phyloP scores from a whole-genome alignment of 2,888 invertebrate species.

The Adelphocoris suturalis region DNA sequence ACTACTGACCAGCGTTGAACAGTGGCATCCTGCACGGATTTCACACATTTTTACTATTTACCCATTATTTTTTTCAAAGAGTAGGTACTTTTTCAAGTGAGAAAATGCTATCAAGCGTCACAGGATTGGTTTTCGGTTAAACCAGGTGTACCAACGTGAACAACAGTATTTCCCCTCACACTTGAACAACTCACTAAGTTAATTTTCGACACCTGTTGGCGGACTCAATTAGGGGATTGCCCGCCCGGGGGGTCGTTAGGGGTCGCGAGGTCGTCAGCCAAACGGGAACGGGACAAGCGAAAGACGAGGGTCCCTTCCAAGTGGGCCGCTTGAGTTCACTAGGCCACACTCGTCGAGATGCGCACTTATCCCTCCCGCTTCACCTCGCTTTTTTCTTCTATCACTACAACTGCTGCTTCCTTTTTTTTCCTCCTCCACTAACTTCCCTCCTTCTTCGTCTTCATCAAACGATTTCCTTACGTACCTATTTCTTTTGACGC shows the following conservation, averaged over 20 bases:
- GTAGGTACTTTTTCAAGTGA: too few species aligned
- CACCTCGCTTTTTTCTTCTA: neutral
- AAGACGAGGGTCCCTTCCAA: constrained; percentile 28
- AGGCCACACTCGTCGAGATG: constrained; percentile 54
- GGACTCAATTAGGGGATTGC: constrained; percentile 17
- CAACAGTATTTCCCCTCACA: too few species aligned
- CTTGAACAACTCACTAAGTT: too few species aligned
- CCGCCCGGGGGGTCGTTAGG: constrained; percentile 29
- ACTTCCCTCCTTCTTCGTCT: constrained; percentile 26
- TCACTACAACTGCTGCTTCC: neutral
- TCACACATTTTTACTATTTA: too few species aligned
- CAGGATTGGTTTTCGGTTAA: too few species aligned
- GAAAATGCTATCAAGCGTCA: too few species aligned
- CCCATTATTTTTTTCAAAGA: too few species aligned
- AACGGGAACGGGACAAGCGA: constrained; percentile 28
- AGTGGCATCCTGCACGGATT: too few species aligned
- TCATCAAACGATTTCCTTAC: constrained; percentile 24
- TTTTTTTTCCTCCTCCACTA: neutral
- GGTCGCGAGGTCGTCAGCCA: constrained; percentile 54
- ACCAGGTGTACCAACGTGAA: too few species aligned
- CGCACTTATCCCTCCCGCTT: constrained; percentile 35
- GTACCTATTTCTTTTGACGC: neutral
- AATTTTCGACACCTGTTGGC: neutral
- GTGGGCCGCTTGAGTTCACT: constrained; percentile 71
- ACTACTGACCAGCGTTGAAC: too few species aligned